Percentiles rank a stretch among this genome's conserved stretches.
Evolutionary conservation across 2,888 invertebrate species (phyloP).

Genomic region (Leptura quadrifasciata): DNA sequence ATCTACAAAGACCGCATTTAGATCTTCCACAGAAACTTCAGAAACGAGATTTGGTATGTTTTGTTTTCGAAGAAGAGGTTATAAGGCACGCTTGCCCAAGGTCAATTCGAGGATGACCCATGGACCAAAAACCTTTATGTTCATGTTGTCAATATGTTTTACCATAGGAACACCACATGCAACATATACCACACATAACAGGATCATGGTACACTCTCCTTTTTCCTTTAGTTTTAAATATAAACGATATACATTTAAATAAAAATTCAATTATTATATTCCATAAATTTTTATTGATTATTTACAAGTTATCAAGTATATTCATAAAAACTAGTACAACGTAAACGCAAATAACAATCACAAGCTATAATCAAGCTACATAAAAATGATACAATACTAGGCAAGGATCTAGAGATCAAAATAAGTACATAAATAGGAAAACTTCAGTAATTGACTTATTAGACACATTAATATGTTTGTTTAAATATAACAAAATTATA

Average conservation of each 20-base stretch:
- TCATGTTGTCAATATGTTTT: too few relatives aligned
- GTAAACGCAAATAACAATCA: neutral
- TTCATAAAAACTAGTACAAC: neutral
- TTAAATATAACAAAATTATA: neutral
- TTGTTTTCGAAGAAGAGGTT: too few relatives aligned
- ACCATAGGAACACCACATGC: too few relatives aligned
- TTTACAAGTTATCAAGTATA: neutral
- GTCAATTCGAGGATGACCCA: too few relatives aligned
- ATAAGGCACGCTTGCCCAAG: too few relatives aligned
- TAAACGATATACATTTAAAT: neutral
- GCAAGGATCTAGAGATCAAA: conserved; percentile 25
- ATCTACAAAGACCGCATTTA: too few relatives aligned
- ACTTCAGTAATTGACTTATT: neutral
- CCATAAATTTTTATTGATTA: neutral
- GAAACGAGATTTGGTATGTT: too few relatives aligned
- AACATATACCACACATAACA: too few relatives aligned
- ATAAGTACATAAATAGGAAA: neutral
- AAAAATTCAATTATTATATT: neutral
- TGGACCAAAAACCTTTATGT: too few relatives aligned
- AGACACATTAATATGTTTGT: neutral
- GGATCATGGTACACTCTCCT: too few relatives aligned
- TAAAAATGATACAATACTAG: neutral
- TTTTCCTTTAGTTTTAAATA: too few relatives aligned
- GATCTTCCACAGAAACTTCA: too few relatives aligned
- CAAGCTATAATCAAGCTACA: neutral